These are phyloP conservation scores for Pleuronectes platessa DNA, from an alignment of 2,113 vertebrate genomes.

Conservation along the genomic window DNA sequence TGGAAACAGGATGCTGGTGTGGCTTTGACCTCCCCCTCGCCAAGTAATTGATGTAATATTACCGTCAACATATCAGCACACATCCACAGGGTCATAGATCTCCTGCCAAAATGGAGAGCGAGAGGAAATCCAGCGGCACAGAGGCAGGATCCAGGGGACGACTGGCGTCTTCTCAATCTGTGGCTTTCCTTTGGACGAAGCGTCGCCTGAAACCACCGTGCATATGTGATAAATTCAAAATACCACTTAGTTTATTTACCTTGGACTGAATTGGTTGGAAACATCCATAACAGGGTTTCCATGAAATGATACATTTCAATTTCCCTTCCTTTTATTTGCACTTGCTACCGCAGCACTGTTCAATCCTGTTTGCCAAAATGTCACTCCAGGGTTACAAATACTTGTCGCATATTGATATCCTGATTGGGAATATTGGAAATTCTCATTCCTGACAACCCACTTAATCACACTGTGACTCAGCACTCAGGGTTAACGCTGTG, in stretches of 20 bases:
- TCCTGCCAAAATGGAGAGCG: constrained; percentile 64
- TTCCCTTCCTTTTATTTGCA: constrained; percentile 18
- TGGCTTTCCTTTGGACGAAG: constrained; percentile 31
- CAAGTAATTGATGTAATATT: constrained; percentile 85
- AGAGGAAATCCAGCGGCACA: constrained; percentile 69
- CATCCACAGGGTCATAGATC: constrained; percentile 82
- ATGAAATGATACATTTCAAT: constrained; percentile 27
- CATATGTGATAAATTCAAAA: constrained; percentile 44
- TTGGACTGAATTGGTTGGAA: constrained; percentile 18
- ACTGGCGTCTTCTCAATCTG: constrained; percentile 53
- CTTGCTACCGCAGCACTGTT: constrained; percentile 3
- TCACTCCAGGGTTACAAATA: constrained; percentile 33
- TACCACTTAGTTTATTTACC: constrained; percentile 18
- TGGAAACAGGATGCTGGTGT: constrained; percentile 85
- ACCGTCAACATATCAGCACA: constrained; percentile 84
- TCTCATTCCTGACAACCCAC: constrained; percentile 49
- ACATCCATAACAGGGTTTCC: constrained; percentile 20
- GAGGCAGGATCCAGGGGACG: constrained; percentile 52
- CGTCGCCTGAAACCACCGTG: constrained; percentile 34
- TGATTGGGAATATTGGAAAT: constrained; percentile 41
- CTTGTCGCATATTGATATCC: constrained; percentile 44
- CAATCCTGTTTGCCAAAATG: constrained; percentile 39
- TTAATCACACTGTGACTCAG: constrained; percentile 74
- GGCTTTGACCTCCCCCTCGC: constrained; percentile 81
- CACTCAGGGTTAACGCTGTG: constrained; percentile 61